Conservation (phyloP, 2,888 invertebrate species). For the Amiota minor region DNA sequence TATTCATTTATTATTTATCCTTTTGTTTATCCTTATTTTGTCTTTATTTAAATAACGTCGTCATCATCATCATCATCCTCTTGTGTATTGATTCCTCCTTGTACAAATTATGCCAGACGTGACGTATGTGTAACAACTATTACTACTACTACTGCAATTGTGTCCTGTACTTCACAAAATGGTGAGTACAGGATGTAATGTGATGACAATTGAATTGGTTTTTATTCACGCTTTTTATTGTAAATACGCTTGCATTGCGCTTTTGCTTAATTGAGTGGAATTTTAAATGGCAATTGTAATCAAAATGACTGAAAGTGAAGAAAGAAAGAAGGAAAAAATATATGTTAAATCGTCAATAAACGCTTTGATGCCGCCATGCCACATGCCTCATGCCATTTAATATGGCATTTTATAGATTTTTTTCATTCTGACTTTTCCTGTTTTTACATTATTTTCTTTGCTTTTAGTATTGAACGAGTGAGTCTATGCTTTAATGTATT, state of each 20-base stretch:
- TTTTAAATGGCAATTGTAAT: conserved; percentile 34
- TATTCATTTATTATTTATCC: too few relatives aligned
- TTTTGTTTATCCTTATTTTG: too few relatives aligned
- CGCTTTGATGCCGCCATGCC: conserved; percentile 16
- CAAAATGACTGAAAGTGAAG: neutral
- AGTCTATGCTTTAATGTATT: neutral
- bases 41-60: neutral
- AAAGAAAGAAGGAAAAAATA: conserved; percentile 1
- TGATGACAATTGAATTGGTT: too few relatives aligned
- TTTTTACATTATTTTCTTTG: neutral
- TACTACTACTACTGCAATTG: too few relatives aligned
- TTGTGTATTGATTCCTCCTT: neutral
- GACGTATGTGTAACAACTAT: neutral
- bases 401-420: neutral
- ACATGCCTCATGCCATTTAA: neutral
- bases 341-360: conserved; percentile 11
- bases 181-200: too few relatives aligned
- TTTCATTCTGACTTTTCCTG: neutral
- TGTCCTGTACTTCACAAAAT: too few relatives aligned
- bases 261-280: conserved; percentile 51
- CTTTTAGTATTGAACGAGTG: neutral
- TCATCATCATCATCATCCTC: neutral
- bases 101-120: neutral
- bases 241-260: conserved; percentile 18
- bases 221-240: too few relatives aligned